Evolutionary conservation across 2,888 invertebrate genomes (phyloP), one percentile per base, ranked within the genome.

Genomic region (Tetanocera ferruginea): DNA sequence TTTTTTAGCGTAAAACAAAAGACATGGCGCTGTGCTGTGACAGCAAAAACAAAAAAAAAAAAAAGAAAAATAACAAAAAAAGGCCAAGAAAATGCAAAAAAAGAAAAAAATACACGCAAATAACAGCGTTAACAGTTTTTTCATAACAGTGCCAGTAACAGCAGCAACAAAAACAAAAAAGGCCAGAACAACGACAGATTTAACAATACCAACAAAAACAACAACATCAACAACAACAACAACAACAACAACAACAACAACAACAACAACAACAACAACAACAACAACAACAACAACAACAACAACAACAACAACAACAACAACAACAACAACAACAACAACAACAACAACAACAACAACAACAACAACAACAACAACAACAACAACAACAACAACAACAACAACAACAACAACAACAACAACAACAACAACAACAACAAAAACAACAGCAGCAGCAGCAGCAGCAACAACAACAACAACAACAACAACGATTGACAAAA

Each of bases 201-300:
- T 17, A 52, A 52, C n/a, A 28, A 60, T 1, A 60, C 9, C 57
- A 19, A 3, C 19, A 25, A 60, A 23, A 25, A 43, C 43, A 43
- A 1, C 19, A 67, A 23, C 14, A 67, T 2, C 9, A 43, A 34
- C 6, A 67, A 67, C n/a, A 25, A 69, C 69, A 34, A 25, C 43
- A 57, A 23, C 25, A 60, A 74, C 43, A 37, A 60, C 52, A 43
- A 37, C 19, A 67, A 23, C 14, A 67, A 6, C 9, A 43, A 34
- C 6, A 67, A 67, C n/a, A 25, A 69, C 69, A 34, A 25, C 43
- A 57, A 23, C 25, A 60, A 74, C 43, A 37, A 60, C 52, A 19
- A 9, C 19, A 67, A 23, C 14, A 67, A 6, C 9, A 43, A 34
- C 6, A 67, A 67, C n/a, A 25, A 69, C 69, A 34, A 25, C 43